Conservation (phyloP, 2,888 invertebrate species). For the Limnephilus marmoratus region DNA sequence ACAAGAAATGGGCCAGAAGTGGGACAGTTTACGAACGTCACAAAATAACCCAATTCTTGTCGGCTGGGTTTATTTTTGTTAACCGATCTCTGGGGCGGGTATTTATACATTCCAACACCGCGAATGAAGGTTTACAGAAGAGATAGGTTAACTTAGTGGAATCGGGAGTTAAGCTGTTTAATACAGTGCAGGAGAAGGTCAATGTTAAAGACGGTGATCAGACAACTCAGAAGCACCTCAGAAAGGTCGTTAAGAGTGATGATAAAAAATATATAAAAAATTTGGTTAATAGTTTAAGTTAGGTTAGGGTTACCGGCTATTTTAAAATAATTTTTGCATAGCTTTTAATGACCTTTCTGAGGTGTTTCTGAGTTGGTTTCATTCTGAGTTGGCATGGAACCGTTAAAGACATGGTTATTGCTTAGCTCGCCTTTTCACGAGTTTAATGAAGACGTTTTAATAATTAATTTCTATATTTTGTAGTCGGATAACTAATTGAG, state of each 20-base stretch:
- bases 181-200: neutral
- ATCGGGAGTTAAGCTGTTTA: neutral
- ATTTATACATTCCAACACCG: neutral
- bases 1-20: neutral
- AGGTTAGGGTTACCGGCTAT: too few species aligned
- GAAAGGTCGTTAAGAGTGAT: too few species aligned
- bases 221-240: too few species aligned
- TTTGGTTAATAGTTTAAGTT: too few species aligned
- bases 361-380: too few species aligned
- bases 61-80: neutral
- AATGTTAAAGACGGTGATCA: neutral
- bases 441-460: too few species aligned
- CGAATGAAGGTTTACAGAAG: neutral
- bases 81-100: neutral
- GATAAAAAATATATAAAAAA: too few species aligned
- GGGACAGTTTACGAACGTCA: neutral
- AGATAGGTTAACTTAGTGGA: neutral
- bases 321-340: too few species aligned
- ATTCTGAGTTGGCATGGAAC: too few species aligned
- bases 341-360: too few species aligned
- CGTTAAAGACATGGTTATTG: neutral
- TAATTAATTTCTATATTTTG: too few species aligned
- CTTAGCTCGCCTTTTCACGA: neutral
- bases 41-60: neutral
- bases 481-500: too few species aligned